Conservation (phyloP, 2,888 invertebrate genomes). For the Empis livida region DNA sequence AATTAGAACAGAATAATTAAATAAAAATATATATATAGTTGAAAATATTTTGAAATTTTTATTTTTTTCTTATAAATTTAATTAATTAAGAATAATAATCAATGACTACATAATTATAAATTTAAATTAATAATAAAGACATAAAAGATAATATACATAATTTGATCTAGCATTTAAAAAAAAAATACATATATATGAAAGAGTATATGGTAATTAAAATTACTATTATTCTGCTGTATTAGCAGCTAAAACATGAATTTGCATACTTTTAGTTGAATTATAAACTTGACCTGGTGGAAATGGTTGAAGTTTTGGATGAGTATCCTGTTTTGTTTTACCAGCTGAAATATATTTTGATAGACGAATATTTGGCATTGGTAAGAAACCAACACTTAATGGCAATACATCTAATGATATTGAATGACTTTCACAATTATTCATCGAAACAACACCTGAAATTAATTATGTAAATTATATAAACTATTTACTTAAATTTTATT, state of each 20-base stretch:
- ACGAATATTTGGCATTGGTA: constrained; percentile 77
- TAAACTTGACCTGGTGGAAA: constrained; percentile 88
- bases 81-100: neutral
- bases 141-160: too few species aligned
- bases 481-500: neutral
- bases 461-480: neutral
- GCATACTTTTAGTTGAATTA: constrained; percentile 81
- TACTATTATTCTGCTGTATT: constrained; percentile 21
- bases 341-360: constrained; percentile 83
- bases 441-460: constrained; percentile 52
- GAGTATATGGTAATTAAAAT: too few species aligned
- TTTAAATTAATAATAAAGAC: too few species aligned
- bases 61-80: neutral
- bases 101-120: too few species aligned
- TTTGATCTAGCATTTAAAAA: too few species aligned
- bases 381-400: constrained; percentile 81
- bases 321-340: constrained; percentile 41
- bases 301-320: constrained; percentile 70
- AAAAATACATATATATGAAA: too few species aligned
- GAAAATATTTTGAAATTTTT: neutral
- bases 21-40: neutral
- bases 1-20: neutral
- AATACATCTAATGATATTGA: constrained; percentile 76
- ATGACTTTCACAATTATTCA: constrained; percentile 55
- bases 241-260: constrained; percentile 71